phyloP scores from a whole-genome alignment of 2,113 vertebrate genomes.

The Bambusicola thoracicus region DNA sequence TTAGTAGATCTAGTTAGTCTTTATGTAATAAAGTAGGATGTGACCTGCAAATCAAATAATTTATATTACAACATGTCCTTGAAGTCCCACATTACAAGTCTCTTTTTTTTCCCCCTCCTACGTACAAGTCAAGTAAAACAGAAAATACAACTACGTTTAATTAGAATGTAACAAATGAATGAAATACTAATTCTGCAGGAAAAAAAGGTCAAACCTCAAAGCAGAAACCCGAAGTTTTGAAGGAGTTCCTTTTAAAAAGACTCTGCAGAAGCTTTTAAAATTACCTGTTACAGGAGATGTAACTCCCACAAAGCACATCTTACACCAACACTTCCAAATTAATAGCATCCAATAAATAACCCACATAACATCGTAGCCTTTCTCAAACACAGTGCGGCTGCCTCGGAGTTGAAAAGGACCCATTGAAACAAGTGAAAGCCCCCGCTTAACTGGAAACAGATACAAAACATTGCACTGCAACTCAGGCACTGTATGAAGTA shows the following conservation, averaged over 20 bases:
- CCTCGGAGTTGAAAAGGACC: neutral
- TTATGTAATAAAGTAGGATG: slow-evolving; percentile 81
- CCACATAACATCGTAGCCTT: neutral
- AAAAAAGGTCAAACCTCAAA: slow-evolving; percentile 50
- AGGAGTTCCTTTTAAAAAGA: slow-evolving; percentile 1
- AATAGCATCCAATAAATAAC: slow-evolving; percentile 5
- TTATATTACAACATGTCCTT: slow-evolving; percentile 73
- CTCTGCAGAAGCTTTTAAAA: neutral
- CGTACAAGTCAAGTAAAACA: slow-evolving; percentile 30
- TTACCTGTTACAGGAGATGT: neutral
- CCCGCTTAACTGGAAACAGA: neutral
- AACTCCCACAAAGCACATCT: neutral
- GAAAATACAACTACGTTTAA: slow-evolving; percentile 62
- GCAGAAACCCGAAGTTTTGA: slow-evolving; percentile 17
- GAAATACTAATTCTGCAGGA: slow-evolving; percentile 63
- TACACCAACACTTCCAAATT: neutral
- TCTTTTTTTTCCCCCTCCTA: neutral
- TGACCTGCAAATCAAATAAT: slow-evolving; percentile 81
- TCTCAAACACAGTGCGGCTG: neutral
- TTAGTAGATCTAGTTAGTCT: slow-evolving; percentile 80
- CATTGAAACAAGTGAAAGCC: neutral
- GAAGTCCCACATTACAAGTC: slow-evolving; percentile 45
- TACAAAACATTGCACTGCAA: slow-evolving; percentile 15
- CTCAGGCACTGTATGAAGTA: slow-evolving; percentile 11
- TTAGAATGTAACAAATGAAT: slow-evolving; percentile 66